phyloP scores from a whole-genome alignment of 2,888 invertebrate species.

The Pachydiplax longipennis region DNA sequence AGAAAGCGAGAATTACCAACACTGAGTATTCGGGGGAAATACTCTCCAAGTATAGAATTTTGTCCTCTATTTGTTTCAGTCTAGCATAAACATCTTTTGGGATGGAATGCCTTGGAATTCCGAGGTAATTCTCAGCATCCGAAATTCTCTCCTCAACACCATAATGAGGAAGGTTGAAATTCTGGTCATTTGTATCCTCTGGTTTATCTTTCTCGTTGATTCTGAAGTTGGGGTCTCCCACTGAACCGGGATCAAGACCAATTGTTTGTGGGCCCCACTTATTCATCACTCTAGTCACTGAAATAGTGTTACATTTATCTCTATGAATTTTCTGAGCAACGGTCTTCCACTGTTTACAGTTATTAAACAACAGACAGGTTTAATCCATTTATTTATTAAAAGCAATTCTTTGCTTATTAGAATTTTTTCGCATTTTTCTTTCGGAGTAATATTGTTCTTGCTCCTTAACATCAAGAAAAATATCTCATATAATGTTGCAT shows the following conservation, averaged over 20 bases:
- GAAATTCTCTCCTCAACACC: constrained; percentile 74
- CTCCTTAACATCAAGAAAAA: too few relatives aligned
- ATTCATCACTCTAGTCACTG: constrained; percentile 76
- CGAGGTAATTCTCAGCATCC: constrained; percentile 71
- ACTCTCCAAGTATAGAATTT: constrained; percentile 75
- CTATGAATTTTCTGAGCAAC: too few relatives aligned
- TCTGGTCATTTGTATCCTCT: constrained; percentile 24
- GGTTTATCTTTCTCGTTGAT: constrained; percentile 46
- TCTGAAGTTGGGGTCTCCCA: constrained; percentile 9
- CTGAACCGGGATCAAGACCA: constrained; percentile 49
- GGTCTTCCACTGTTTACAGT: too few relatives aligned
- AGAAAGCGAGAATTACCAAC: background rate
- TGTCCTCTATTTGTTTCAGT: constrained; percentile 77
- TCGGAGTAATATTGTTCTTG: too few relatives aligned
- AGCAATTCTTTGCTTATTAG: too few relatives aligned
- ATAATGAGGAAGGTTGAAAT: constrained; percentile 51
- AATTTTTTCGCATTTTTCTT: too few relatives aligned
- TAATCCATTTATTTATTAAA: too few relatives aligned
- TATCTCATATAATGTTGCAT: too few relatives aligned
- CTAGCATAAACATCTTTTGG: constrained; percentile 72
- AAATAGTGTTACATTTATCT: constrained; percentile 49
- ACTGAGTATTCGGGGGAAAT: constrained; percentile 80
- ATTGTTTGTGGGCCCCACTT: constrained; percentile 72
- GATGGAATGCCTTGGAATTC: constrained; percentile 63
- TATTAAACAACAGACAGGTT: too few relatives aligned